These are phyloP conservation scores for Cuniculus paca DNA, from an alignment of 2,797 vertebrate species.

Conservation along the genomic window DNA sequence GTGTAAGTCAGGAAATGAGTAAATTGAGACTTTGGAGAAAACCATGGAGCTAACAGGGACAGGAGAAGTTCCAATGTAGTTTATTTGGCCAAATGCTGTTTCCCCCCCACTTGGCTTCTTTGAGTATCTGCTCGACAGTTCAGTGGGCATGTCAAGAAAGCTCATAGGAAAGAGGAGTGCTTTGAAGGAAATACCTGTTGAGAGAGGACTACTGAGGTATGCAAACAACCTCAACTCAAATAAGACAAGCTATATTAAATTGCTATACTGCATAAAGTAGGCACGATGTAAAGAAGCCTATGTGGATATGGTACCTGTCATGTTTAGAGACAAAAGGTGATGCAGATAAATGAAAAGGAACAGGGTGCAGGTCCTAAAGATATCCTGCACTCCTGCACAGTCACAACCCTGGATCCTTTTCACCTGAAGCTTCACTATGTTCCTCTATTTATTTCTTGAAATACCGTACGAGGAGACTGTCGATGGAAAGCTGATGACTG, in stretches of 20 bases:
- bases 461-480: neutral
- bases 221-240: neutral
- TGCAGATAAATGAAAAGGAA: neutral
- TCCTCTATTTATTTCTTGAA: neutral
- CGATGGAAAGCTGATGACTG: neutral
- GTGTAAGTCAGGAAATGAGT: neutral
- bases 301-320: neutral
- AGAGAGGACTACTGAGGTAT: neutral
- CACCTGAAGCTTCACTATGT: neutral
- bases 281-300: neutral
- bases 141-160: neutral
- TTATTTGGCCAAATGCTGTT: neutral
- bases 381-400: neutral
- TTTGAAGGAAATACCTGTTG: neutral
- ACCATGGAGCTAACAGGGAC: neutral
- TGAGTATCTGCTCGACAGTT: neutral
- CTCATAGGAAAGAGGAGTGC: neutral
- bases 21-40: slow-evolving; percentile 1
- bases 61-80: neutral
- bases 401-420: neutral
- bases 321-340: neutral
- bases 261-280: neutral
- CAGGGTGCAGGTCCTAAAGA: neutral
- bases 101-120: neutral
- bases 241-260: neutral